phyloP scores from a whole-genome alignment of 1,140 invertebrate species.

The Drosophila teissieri region DNA sequence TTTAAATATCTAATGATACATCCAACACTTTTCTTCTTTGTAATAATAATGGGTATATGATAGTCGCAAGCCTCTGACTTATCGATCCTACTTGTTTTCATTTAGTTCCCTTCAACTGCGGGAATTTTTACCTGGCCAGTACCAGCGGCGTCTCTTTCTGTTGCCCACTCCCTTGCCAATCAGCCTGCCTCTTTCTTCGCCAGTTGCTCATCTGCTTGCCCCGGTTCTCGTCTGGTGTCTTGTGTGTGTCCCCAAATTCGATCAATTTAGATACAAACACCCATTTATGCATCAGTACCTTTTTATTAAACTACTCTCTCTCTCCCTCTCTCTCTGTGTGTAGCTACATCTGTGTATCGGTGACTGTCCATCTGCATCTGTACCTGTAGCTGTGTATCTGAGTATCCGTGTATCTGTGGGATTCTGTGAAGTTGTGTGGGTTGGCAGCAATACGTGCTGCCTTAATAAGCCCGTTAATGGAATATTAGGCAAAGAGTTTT shows the following conservation, averaged over 20 bases:
- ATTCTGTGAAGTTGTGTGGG: slow-evolving; percentile 40
- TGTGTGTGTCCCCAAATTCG: slow-evolving; percentile 81
- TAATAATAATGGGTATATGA: not conserved
- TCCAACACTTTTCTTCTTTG: no score
- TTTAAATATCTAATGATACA: no score
- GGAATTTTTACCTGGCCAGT: slow-evolving; percentile 74
- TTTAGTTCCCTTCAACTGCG: slow-evolving; percentile 44
- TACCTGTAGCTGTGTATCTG: not conserved
- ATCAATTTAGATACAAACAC: slow-evolving; percentile 83
- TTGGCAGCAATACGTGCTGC: slow-evolving; percentile 68
- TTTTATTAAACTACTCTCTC: slow-evolving; percentile 77
- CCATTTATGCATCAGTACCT: slow-evolving; percentile 83
- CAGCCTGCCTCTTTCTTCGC: not conserved
- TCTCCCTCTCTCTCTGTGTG: no score
- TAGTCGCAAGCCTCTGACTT: not conserved
- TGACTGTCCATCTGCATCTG: slow-evolving; percentile 3
- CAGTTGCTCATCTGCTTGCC: slow-evolving; percentile 40
- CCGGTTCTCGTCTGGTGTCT: slow-evolving; percentile 53
- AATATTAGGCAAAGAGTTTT: slow-evolving; percentile 83
- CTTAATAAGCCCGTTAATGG: slow-evolving; percentile 82
- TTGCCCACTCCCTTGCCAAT: slow-evolving; percentile 1
- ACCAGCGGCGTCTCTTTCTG: slow-evolving; percentile 20
- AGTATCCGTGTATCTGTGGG: not conserved
- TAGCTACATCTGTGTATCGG: slow-evolving; percentile 4
- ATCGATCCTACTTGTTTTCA: slow-evolving; percentile 25